phyloP scores from a whole-genome alignment of 2,113 vertebrate genomes.

The Brevimyrus niger region DNA sequence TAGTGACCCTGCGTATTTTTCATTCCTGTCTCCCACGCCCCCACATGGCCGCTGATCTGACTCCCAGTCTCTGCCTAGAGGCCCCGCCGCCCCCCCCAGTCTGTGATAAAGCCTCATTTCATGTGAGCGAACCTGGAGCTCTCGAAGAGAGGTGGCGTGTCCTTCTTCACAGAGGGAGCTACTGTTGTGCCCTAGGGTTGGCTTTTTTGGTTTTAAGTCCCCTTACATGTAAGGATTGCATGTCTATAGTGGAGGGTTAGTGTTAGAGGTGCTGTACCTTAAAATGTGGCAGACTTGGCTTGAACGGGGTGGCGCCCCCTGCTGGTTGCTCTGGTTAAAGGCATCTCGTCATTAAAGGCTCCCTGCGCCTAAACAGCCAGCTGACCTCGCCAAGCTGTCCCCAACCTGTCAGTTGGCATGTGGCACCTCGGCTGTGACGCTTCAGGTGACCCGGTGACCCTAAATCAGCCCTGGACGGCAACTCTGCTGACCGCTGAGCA shows the following conservation, averaged over 20 bases:
- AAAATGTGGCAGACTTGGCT: not conserved
- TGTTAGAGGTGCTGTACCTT: not conserved
- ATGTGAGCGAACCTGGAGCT: not conserved
- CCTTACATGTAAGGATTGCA: not conserved
- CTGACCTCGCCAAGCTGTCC: not conserved
- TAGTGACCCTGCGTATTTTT: not conserved
- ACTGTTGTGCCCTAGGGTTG: not conserved
- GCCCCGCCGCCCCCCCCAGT: not conserved
- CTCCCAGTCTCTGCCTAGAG: not conserved
- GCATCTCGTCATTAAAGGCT: not conserved
- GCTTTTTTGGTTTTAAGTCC: not conserved
- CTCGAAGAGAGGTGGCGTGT: not conserved
- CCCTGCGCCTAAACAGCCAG: not conserved
- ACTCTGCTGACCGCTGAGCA: not conserved
- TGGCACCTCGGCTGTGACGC: not conserved
- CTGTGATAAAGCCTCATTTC: not conserved
- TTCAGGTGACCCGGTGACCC: not conserved
- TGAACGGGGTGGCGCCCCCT: not conserved
- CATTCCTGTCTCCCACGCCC: conserved; percentile 2
- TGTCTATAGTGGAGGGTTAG: not conserved
- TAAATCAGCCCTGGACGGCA: not conserved
- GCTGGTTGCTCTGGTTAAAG: not conserved
- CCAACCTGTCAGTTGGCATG: not conserved
- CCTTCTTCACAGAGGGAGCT: not conserved
- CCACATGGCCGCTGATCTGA: not conserved